phyloP scores from a whole-genome alignment of 2,888 invertebrate genomes.

The Meiosimyza platycephala region DNA sequence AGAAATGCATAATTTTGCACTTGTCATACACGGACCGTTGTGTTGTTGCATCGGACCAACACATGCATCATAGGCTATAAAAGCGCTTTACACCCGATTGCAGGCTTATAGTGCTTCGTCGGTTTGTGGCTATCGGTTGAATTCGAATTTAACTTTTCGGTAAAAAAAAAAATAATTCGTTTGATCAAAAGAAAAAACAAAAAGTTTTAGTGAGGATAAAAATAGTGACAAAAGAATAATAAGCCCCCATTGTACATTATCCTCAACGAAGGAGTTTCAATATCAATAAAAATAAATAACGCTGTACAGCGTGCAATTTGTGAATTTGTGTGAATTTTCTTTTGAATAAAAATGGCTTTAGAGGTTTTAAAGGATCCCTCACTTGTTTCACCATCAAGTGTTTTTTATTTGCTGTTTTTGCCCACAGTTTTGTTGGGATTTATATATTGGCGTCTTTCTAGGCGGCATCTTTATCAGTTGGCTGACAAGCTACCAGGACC shows the following conservation, averaged over 20 bases:
- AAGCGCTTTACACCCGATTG: slow-evolving; percentile 44
- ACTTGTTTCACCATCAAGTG: slow-evolving; percentile 71
- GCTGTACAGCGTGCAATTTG: too few relatives aligned
- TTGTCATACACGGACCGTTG: not conserved
- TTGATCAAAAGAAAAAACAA: not conserved
- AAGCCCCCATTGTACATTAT: too few relatives aligned
- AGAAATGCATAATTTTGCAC: not conserved
- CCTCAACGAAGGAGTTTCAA: too few relatives aligned
- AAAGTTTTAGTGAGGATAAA: slow-evolving; percentile 10
- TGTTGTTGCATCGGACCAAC: not conserved
- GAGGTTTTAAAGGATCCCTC: slow-evolving; percentile 64
- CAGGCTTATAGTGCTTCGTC: slow-evolving; percentile 41
- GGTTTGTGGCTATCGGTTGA: slow-evolving; percentile 3
- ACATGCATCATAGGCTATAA: slow-evolving; percentile 44
- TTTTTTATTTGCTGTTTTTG: slow-evolving; percentile 79
- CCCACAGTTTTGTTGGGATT: slow-evolving; percentile 79
- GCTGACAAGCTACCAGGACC: slow-evolving; percentile 81
- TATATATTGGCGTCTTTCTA: slow-evolving; percentile 80
- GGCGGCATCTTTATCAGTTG: slow-evolving; percentile 77
- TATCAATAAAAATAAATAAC: too few relatives aligned
- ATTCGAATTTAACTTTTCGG: not conserved
- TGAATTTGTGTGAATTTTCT: not conserved
- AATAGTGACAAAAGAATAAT: slow-evolving; percentile 25
- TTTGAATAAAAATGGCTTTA: slow-evolving; percentile 50
- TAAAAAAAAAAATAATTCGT: not conserved